phyloP scores from a whole-genome alignment of 1,140 invertebrate genomes.

The Tribolium castaneum region DNA sequence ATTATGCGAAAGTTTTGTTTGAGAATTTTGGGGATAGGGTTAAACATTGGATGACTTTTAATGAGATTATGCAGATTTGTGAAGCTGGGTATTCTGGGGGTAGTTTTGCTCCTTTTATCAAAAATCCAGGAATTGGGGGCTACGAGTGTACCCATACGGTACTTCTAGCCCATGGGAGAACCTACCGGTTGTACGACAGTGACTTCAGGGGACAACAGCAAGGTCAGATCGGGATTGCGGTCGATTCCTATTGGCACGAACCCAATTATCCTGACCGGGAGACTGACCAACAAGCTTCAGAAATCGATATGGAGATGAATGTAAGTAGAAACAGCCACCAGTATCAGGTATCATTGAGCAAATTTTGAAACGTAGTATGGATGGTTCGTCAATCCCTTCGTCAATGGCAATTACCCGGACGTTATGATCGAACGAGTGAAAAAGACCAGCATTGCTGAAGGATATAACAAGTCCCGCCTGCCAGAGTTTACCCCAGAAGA shows the following conservation, averaged over 20 bases:
- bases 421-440: conserved; percentile 70
- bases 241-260: conserved; percentile 47
- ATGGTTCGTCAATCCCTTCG: conserved; percentile 74
- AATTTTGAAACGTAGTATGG: conserved; percentile 64
- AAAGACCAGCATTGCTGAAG: conserved; percentile 69
- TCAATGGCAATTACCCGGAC: conserved; percentile 73
- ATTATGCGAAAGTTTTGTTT: conserved; percentile 61
- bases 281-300: conserved; percentile 19
- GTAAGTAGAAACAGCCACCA: neutral
- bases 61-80: conserved; percentile 66
- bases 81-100: neutral
- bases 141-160: conserved; percentile 69
- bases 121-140: conserved; percentile 65
- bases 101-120: conserved; percentile 66
- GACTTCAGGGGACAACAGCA: conserved; percentile 63
- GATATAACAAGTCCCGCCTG: conserved; percentile 68
- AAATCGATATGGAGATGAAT: conserved; percentile 5
- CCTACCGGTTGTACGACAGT: conserved; percentile 63
- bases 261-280: conserved; percentile 25
- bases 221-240: conserved; percentile 43
- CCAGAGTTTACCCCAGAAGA: conserved; percentile 73
- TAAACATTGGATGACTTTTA: conserved; percentile 57
- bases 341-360: neutral
- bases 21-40: conserved; percentile 71
- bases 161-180: conserved; percentile 65